A percentile compares a stretch with the other conserved stretches of the same genome.
These are phyloP conservation scores for Drosophila hydei DNA, from an alignment of 1,140 invertebrate genomes.

Conservation along the genomic window DNA sequence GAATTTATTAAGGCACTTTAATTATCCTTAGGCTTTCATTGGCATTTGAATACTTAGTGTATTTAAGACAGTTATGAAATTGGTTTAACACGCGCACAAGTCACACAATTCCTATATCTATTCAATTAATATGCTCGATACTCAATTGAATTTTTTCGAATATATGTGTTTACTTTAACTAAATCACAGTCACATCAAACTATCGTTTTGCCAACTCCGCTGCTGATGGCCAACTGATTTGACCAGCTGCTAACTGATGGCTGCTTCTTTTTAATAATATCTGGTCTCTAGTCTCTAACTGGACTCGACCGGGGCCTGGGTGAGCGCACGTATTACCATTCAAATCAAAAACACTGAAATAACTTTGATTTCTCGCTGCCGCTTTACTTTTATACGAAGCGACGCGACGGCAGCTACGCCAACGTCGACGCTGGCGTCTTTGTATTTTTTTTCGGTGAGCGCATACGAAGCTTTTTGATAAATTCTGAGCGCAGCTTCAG, in stretches of 20 bases:
- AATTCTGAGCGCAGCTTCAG: conserved; percentile 51
- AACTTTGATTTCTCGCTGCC: conserved; percentile 78
- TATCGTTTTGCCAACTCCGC: conserved; percentile 35
- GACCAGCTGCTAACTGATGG: conserved; percentile 30
- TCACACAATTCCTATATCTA: conserved; percentile 23
- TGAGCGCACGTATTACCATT: conserved; percentile 72
- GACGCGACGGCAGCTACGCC: conserved; percentile 26
- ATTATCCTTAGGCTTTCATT: conserved; percentile 39
- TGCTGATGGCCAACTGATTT: conserved; percentile 34
- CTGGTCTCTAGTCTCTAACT: conserved; percentile 41
- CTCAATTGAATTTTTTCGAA: conserved; percentile 20
- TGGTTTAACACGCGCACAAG: conserved; percentile 36
- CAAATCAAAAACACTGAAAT: conserved; percentile 83
- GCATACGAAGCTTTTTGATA: conserved; percentile 49
- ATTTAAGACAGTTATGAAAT: conserved; percentile 23
- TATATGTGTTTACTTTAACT: conserved; percentile 27
- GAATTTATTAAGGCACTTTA: conserved; percentile 27
- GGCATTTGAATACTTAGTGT: conserved; percentile 27
- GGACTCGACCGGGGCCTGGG: conserved; percentile 60
- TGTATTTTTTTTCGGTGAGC: conserved; percentile 21
- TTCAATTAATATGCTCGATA: conserved; percentile 18
- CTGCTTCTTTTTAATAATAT: conserved; percentile 15
- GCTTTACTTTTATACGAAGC: conserved; percentile 82
- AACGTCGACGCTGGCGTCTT: conserved; percentile 36
- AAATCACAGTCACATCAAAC: conserved; percentile 45